Evolutionary conservation across 2,888 invertebrate genomes (phyloP).

Genomic region (Conomelus anceps): DNA sequence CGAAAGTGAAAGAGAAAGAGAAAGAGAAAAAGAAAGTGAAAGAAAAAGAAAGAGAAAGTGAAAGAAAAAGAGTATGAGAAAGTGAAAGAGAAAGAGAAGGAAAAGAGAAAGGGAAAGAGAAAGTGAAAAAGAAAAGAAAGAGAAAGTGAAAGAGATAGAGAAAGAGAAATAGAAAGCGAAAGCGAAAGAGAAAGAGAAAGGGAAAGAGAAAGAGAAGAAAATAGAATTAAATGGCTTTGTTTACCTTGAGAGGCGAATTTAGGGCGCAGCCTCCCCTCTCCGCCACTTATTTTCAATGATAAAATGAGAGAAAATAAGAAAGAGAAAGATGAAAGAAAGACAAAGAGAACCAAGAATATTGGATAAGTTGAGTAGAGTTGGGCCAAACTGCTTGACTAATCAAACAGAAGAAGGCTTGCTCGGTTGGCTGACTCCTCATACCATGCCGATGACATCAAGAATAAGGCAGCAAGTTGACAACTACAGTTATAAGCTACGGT

Average conservation of each 20-base stretch:
- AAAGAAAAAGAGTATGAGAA: neutral
- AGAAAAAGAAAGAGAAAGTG: neutral
- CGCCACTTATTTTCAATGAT: no score
- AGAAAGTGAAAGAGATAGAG: neutral
- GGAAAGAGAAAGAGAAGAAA: no score
- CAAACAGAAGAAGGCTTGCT: neutral
- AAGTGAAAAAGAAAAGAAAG: neutral
- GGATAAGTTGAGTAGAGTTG: neutral
- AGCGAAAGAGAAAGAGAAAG: neutral
- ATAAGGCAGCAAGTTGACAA: neutral
- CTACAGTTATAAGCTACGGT: neutral
- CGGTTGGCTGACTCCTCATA: no score
- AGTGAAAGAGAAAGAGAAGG: neutral
- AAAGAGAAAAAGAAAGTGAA: neutral
- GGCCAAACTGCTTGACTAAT: neutral
- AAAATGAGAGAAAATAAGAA: neutral
- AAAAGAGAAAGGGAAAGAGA: neutral
- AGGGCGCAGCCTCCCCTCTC: no score
- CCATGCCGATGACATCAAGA: neutral
- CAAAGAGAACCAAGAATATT: neutral
- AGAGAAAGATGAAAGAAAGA: neutral
- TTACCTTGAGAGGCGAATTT: no score
- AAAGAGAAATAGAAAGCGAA: neutral
- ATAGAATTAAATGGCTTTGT: no score
- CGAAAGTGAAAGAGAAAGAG: neutral